Base-by-base conservation (phyloP, 2,113 vertebrate genomes). In the Myiopsitta monachus region DNA sequence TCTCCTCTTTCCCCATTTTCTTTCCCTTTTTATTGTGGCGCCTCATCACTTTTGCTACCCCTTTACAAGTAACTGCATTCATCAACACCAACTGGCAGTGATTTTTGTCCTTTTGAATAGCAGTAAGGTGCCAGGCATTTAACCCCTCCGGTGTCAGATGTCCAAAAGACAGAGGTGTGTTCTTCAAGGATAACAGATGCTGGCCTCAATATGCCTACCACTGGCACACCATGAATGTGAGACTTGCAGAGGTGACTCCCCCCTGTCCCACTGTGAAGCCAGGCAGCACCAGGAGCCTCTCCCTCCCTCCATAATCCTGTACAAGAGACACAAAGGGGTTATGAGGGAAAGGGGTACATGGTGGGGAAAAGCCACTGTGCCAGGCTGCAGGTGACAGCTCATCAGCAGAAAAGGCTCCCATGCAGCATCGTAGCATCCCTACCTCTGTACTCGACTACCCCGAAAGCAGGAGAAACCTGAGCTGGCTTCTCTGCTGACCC, bases 161-260 rank as follows among this genome's bases (percentile, higher is more conserved):
- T 49, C 14, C 13, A 54, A 82, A 75, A 59, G 26, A 1, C n/a
- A 75, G 41, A 72, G 39, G 6, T 52, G 73, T 16, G 39, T 28
- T 73, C 31, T n/a, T 68, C 21, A 51, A 52, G 51, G 63, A 8
- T 0, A 0, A 44, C 31, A 88, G 31, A 17, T 7, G 30, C 16
- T 43, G 27, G 6, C 38, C 46, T 70, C 0, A 0, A 11, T 26
- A 7, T 1, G 4, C 30, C 24, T 7, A 3, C 31, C 59, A 10
- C 8, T 15, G 33, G 14, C 30, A 39, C 41, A 24, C 17, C 19
- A 18, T 10, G 73, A 67, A 5, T 0, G 0, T 11, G 41, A 49
- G 47, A 38, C 18, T 28, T 7, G 26, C 36, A 30, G 62, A 44
- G 16, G 39, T 81, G 69, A 44, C 59, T 43, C 11, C 14, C 11